Evolutionary conservation across 1,140 invertebrate genomes (phyloP).

Genomic region (Scaptomyza hsui): DNA sequence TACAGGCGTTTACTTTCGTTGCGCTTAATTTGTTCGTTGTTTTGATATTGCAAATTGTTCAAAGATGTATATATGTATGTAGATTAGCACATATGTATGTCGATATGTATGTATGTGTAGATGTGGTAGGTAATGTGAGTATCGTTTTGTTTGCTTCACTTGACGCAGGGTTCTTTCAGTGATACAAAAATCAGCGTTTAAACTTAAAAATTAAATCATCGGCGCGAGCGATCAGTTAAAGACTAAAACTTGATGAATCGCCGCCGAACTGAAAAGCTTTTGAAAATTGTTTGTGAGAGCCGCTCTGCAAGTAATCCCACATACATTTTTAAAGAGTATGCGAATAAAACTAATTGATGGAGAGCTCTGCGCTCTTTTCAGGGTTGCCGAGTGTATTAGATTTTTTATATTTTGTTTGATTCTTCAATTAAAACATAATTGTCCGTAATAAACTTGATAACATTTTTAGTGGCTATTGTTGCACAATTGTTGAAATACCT

Average conservation of each 20-base stretch:
- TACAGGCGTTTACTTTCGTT: slow-evolving; percentile 19
- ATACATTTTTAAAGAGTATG: neutral
- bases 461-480: neutral
- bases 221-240: slow-evolving; percentile 80
- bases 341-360: slow-evolving; percentile 1
- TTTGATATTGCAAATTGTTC: slow-evolving; percentile 19
- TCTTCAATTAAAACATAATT: slow-evolving; percentile 16
- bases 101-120: slow-evolving; percentile 51
- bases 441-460: neutral
- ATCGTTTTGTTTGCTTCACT: slow-evolving; percentile 55
- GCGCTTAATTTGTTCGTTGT: slow-evolving; percentile 31
- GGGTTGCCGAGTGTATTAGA: slow-evolving; percentile 49
- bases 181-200: slow-evolving; percentile 43
- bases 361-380: slow-evolving; percentile 12
- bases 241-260: slow-evolving; percentile 77
- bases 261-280: slow-evolving; percentile 53
- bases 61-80: slow-evolving; percentile 33
- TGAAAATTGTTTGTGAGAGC: slow-evolving; percentile 14
- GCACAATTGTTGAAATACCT: neutral
- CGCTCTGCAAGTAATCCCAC: slow-evolving; percentile 15
- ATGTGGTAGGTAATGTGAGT: slow-evolving; percentile 63
- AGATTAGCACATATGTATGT: slow-evolving; percentile 46
- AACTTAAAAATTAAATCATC: slow-evolving; percentile 83
- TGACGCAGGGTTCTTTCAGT: slow-evolving; percentile 37
- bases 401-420: neutral